These are phyloP conservation scores for Nannoperca obscura DNA, from an alignment of 2,797 vertebrate genomes.

Conservation along the genomic window DNA sequence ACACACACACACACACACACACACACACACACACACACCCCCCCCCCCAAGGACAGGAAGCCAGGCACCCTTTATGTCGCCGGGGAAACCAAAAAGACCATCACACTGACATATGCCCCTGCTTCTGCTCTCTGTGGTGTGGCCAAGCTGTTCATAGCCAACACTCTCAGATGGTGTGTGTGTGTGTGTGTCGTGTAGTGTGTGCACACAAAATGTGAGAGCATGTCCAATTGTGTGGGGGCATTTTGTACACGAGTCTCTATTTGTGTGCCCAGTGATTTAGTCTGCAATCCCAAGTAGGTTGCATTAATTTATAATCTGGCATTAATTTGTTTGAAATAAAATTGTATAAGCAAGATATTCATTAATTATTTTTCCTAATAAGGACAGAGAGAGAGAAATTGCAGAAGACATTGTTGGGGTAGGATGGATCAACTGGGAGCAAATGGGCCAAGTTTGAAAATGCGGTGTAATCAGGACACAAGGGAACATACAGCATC, in stretches of 20 bases:
- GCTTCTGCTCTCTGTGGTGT: slow-evolving; percentile 84
- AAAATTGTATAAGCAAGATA: slow-evolving; percentile 37
- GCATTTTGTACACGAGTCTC: slow-evolving; percentile 76
- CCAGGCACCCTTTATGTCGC: slow-evolving; percentile 85
- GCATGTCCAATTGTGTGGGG: slow-evolving; percentile 78
- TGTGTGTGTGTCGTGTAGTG: slow-evolving; percentile 56
- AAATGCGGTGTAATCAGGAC: slow-evolving; percentile 72
- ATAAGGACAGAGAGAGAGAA: slow-evolving; percentile 37
- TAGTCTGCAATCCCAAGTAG: slow-evolving; percentile 58
- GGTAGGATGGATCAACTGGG: slow-evolving; percentile 57
- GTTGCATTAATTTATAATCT: slow-evolving; percentile 65
- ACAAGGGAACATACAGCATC: slow-evolving; percentile 55
- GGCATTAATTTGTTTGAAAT: slow-evolving; percentile 53
- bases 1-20: slow-evolving; percentile 19
- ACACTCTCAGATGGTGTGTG: slow-evolving; percentile 81
- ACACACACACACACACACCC: slow-evolving; percentile 38
- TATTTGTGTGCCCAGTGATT: slow-evolving; percentile 72
- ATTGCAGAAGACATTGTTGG: slow-evolving; percentile 29
- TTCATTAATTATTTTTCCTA: slow-evolving; percentile 49
- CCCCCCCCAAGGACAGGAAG: slow-evolving; percentile 84
- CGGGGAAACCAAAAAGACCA: slow-evolving; percentile 85
- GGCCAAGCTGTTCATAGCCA: slow-evolving; percentile 85
- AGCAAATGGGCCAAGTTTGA: slow-evolving; percentile 52
- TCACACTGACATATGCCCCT: slow-evolving; percentile 86
- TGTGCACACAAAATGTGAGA: slow-evolving; percentile 67